A percentile compares a stretch with the other conserved stretches of the same genome.
Conservation (phyloP, 2,888 invertebrate genomes). For the Archips crataeganus region DNA sequence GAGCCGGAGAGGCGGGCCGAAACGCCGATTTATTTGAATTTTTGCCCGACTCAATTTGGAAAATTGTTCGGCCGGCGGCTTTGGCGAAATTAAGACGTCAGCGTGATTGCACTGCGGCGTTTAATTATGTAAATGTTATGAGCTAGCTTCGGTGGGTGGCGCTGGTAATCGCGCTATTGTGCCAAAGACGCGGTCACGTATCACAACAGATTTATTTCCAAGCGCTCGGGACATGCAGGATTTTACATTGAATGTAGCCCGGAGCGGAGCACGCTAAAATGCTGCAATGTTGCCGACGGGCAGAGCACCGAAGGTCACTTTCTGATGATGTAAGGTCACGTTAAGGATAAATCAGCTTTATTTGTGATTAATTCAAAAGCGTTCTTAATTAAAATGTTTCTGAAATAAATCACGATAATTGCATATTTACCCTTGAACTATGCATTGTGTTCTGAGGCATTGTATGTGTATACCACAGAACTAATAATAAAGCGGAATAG, state of each 20-base stretch:
- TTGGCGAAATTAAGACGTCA: conserved; percentile 85
- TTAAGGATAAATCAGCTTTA: conserved; percentile 34
- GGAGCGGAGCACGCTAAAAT: conserved; percentile 23
- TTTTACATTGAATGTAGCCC: conserved; percentile 40
- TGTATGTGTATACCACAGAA: too few relatives aligned
- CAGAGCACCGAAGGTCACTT: conserved; percentile 39
- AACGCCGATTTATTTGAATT: conserved; percentile 84
- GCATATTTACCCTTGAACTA: conserved; percentile 44
- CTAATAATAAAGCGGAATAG: too few relatives aligned
- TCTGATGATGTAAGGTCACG: conserved; percentile 36
- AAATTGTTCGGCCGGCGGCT: conserved; percentile 83
- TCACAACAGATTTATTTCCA: conserved; percentile 70
- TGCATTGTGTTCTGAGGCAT: conserved; percentile 29
- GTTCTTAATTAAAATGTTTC: conserved; percentile 32
- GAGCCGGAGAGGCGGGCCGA: conserved; percentile 70
- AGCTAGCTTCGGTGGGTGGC: conserved; percentile 80
- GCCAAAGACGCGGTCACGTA: conserved; percentile 76
- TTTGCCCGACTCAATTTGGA: conserved; percentile 85
- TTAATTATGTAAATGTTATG: conserved; percentile 85
- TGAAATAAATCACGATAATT: conserved; percentile 33
- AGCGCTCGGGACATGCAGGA: conserved; percentile 49
- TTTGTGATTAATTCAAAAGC: conserved; percentile 29
- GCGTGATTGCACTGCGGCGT: conserved; percentile 81
- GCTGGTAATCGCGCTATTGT: conserved; percentile 65
- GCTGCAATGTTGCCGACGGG: conserved; percentile 19